These are phyloP conservation scores for Aphelenchoides fujianensis DNA, from an alignment of 1,140 invertebrate genomes.

Conservation along the genomic window DNA sequence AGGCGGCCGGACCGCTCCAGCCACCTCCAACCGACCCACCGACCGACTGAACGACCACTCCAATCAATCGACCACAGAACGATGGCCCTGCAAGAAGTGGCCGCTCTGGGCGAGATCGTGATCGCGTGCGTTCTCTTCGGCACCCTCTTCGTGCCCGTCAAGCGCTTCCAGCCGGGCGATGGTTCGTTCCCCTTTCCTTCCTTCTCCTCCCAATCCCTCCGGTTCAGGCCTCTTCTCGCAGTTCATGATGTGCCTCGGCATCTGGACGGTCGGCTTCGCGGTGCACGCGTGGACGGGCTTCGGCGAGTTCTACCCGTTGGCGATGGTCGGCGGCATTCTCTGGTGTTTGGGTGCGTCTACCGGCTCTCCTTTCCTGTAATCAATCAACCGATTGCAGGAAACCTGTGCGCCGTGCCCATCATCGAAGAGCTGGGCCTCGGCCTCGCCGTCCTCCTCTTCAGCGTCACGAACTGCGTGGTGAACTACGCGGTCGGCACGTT, in stretches of 20 bases:
- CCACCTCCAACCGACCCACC: too few species aligned
- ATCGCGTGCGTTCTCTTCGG: conserved; percentile 17
- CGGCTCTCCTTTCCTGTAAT: background rate
- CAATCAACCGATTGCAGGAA: conserved; percentile 1
- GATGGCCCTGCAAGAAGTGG: conserved; percentile 1
- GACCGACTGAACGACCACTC: too few species aligned
- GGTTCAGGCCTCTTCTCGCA: conserved; percentile 19
- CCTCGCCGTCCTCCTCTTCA: conserved; percentile 8
- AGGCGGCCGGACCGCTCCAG: too few species aligned
- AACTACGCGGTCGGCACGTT: conserved; percentile 16
- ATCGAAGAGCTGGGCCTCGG: conserved; percentile 21
- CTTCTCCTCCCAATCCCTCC: background rate
- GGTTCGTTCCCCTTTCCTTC: conserved; percentile 8
- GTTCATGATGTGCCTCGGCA: conserved; percentile 17
- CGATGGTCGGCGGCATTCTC: conserved; percentile 16
- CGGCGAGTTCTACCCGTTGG: conserved; percentile 14
- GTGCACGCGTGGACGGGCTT: too few species aligned
- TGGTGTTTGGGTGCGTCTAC: background rate
- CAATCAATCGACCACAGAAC: too few species aligned
- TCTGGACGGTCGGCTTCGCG: too few species aligned
- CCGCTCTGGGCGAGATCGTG: background rate
- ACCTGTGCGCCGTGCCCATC: conserved; percentile 17
- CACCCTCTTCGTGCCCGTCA: conserved; percentile 17
- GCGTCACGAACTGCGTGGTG: conserved; percentile 14
- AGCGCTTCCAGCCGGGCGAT: conserved; percentile 19